Evolutionary conservation across 2,797 vertebrate genomes (phyloP).

Genomic region (Emydoidea blandingii): DNA sequence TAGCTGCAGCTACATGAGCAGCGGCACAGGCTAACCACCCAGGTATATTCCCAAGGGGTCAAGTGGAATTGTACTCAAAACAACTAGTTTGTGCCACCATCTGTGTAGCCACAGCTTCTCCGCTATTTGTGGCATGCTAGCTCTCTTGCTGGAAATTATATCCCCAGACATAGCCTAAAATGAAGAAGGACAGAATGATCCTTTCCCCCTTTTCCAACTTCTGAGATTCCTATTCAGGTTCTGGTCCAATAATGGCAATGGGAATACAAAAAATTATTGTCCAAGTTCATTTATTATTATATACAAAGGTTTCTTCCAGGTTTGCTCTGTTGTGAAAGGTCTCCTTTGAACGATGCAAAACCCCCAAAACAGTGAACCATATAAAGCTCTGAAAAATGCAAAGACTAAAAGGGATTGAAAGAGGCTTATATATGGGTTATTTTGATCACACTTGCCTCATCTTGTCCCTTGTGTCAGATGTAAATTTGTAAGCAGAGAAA

Average conservation of each 20-base stretch:
- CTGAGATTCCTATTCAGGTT: background rate
- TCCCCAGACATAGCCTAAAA: background rate
- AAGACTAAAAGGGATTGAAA: background rate
- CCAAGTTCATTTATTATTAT: background rate
- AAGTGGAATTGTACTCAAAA: background rate
- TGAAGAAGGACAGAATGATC: background rate
- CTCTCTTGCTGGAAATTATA: background rate
- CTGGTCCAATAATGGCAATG: background rate
- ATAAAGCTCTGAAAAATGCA: background rate
- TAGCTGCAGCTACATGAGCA: background rate
- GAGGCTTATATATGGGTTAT: background rate
- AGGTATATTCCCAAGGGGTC: background rate
- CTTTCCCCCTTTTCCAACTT: background rate
- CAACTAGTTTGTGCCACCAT: background rate
- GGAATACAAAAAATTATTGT: background rate
- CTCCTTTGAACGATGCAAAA: background rate
- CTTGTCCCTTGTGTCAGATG: fast-evolving
- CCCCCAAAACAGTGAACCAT: background rate
- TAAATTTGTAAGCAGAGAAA: background rate
- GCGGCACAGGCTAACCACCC: background rate
- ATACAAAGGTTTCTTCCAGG: background rate
- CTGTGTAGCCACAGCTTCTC: background rate
- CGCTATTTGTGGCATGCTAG: background rate
- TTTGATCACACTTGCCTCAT: background rate
- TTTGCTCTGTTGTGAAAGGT: fast-evolving